Evolutionary conservation across 2,797 vertebrate species (phyloP), one percentile per base, ranked within the genome.

Genomic region (Cichlasoma orientale): DNA sequence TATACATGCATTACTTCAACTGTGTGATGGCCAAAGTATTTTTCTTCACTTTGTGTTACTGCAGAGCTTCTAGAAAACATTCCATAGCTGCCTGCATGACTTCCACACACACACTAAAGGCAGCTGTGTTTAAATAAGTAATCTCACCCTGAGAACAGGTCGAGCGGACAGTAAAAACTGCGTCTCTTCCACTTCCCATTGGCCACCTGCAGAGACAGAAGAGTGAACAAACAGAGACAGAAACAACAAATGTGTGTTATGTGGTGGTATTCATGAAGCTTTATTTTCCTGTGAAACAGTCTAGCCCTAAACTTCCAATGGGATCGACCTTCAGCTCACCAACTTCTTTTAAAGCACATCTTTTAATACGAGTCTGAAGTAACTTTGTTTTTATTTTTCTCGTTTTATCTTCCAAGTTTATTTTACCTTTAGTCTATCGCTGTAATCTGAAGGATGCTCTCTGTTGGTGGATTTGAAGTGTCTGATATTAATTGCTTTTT

Each of bases 131-230:
- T 44, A 54, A 12, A 54, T 21, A 69, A 52, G 57, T 52, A 5
- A 25, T 61, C 92, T 97, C 87, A 99, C 98, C 98, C 98, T 88
- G 98, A 99, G 96, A 99, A 99, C 87, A 99, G 96, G 93, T 99
- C 98, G 2, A 99, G 93, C 0, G 98, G 98, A 88, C 98, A 99
- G 74, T 99, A 99, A 92, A 96, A 96, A 86, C 98, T 99, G 63
- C 95, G 95, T 82, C 96, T 95, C 90, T 98, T 99, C 98, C 98
- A 99, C 86, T 97, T 98, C 58, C 98, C 98, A 0, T 96, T 98
- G 19, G 97, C 96, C 80, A 99, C 95, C 98, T 99, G 87, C 14
- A 85, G 36, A 82, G 14, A 77, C 12, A 81, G 4, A 25, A 12
- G 12, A 55, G 2, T n/a, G 1, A 31, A 1, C 19, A 44, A 25